phyloP scores from a whole-genome alignment of 2,113 vertebrate species.

The Benitochromis conjunctus region DNA sequence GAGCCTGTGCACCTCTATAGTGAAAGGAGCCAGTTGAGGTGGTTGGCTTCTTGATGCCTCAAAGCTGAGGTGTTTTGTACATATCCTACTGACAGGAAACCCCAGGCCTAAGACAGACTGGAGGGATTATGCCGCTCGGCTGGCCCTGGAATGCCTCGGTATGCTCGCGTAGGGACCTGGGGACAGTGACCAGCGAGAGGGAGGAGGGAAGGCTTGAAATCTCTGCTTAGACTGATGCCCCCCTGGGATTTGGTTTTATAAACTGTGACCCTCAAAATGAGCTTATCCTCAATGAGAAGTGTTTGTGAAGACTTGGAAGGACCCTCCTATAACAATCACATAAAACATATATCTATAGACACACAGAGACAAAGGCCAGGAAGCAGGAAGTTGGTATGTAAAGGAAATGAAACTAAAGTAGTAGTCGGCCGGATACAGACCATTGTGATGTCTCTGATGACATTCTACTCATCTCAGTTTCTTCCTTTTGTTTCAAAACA shows the following conservation, averaged over 20 bases:
- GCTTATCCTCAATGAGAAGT: background rate
- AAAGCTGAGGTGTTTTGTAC: background rate
- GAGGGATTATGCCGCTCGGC: background rate
- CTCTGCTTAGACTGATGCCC: background rate
- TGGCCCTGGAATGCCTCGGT: background rate
- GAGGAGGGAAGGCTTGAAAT: background rate
- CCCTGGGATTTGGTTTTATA: background rate
- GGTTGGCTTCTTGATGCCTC: background rate
- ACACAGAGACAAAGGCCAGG: background rate
- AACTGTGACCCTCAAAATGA: background rate
- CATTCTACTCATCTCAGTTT: background rate
- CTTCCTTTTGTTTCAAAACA: background rate
- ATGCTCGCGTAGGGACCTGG: background rate
- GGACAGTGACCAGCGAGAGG: background rate
- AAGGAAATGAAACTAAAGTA: background rate
- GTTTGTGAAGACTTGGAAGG: background rate
- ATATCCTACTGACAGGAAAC: background rate
- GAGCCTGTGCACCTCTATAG: rapidly evolving
- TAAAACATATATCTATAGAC: background rate
- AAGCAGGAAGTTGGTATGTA: background rate
- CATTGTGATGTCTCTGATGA: background rate
- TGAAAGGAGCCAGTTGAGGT: background rate
- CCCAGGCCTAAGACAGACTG: background rate
- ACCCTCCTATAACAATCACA: background rate
- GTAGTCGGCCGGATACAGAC: background rate